Evolutionary conservation across 2,888 invertebrate genomes (phyloP), one percentile per base, ranked within the genome.

Genomic region (Drosophila cognata): DNA sequence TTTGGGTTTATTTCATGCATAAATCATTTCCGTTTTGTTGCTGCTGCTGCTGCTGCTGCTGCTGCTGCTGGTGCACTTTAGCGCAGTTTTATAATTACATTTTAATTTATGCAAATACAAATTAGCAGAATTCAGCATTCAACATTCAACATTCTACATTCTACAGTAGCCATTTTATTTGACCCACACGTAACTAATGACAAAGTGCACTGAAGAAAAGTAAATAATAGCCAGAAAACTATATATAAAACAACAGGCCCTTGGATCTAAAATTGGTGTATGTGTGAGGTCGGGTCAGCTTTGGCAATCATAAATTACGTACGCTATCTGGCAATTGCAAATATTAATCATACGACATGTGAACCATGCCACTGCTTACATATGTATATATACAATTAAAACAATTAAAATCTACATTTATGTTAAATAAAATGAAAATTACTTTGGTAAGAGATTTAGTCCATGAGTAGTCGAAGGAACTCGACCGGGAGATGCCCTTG

Each of bases 21-120:
- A 90, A 87, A 87, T 90, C 86, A 87, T 87, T 76, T 82, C 74
- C 79, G 71, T 72, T 88, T 74, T 60, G 62, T 61, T 68, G 57
- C 18, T 66, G 48, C 16, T 53, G 57, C 52, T 50, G 53, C 18
- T 55, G 46, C 16, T 64, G 65, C 48, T 69, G 81, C 77, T 2
- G 10, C 31, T 33, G 11, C 4, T 4, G 10, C 33, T 63, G 65
- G 43, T 70, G 81, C 77, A 71, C 61, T 78, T 71, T 69, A 71
- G 75, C 70, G 84, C 81, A 83, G 72, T 86, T 84, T 86, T 90
- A 88, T 86, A 86, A 86, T 86, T 88, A 86, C 89, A 86, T 90
- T 90, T 86, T 86, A 86, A 86, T 86, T 90, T 86, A 86, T 86
- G 85, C 89, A 86, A 86, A 86, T 88, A 85, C 78, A 89, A 89